phyloP scores from a whole-genome alignment of 2,888 invertebrate species.

The Lepidonotus clava region DNA sequence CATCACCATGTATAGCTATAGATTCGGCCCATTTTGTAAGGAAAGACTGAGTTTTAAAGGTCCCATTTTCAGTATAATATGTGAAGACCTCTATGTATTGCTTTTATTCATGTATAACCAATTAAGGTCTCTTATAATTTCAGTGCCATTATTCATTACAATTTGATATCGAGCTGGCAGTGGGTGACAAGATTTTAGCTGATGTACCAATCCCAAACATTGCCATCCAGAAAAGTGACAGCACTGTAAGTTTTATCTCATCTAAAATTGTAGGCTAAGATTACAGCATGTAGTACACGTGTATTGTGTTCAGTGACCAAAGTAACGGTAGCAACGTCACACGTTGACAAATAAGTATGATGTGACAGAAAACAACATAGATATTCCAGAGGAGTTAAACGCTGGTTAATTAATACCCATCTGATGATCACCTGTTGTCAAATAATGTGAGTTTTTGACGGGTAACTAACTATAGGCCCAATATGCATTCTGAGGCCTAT shows the following conservation, averaged over 20 bases:
- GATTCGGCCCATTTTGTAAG: too few species aligned
- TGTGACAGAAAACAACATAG: not conserved
- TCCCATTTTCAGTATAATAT: too few species aligned
- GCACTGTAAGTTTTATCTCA: not conserved
- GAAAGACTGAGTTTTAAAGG: too few species aligned
- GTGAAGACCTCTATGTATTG: not conserved
- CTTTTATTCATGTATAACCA: not conserved
- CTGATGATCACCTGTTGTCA: too few species aligned
- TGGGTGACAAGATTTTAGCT: not conserved
- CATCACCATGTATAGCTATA: not conserved
- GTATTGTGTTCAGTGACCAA: not conserved
- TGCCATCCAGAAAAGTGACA: not conserved
- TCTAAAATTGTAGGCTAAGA: not conserved
- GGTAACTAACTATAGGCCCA: too few species aligned
- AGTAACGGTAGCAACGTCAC: not conserved
- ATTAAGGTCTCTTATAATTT: not conserved
- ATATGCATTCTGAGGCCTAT: too few species aligned
- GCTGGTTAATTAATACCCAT: too few species aligned
- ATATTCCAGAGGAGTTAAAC: too few species aligned
- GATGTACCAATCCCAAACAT: not conserved
- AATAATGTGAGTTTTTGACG: too few species aligned
- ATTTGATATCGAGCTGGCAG: not conserved
- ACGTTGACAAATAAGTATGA: not conserved
- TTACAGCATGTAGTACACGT: not conserved
- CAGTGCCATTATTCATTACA: slow-evolving; percentile 11